Evolutionary conservation across 2,113 vertebrate genomes (phyloP).

Genomic region (Notarius quadriscutis): DNA sequence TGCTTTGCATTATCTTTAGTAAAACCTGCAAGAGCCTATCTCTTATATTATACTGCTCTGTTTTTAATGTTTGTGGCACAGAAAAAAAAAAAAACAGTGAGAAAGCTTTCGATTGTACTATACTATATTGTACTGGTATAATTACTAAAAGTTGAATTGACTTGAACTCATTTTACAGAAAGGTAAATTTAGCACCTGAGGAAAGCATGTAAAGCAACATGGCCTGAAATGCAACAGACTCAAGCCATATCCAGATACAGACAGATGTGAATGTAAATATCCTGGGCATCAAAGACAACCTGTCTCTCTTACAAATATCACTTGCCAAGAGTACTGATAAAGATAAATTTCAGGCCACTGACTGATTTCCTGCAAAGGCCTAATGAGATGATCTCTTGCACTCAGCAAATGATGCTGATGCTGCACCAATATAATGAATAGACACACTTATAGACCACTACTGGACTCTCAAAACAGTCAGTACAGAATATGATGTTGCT

Average conservation of each 20-base stretch:
- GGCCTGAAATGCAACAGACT: neutral
- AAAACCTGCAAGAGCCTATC: neutral
- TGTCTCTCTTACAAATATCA: neutral
- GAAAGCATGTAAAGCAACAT: neutral
- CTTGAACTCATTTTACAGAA: neutral
- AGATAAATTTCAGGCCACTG: neutral
- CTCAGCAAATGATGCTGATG: constrained; percentile 2
- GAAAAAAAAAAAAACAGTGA: neutral
- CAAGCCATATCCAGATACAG: neutral
- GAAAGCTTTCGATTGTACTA: neutral
- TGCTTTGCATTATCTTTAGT: neutral
- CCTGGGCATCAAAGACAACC: neutral
- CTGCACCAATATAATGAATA: neutral
- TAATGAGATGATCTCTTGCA: neutral
- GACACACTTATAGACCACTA: neutral
- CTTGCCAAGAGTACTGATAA: neutral
- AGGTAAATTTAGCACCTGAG: neutral
- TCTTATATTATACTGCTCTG: neutral
- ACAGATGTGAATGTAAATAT: neutral
- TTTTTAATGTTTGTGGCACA: neutral
- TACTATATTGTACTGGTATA: neutral
- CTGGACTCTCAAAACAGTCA: neutral
- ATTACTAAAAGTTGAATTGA: neutral
- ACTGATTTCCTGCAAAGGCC: neutral
- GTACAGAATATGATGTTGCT: neutral